Base-by-base conservation (phyloP, 2,888 invertebrate species). In the Dichetophora obliterata region DNA sequence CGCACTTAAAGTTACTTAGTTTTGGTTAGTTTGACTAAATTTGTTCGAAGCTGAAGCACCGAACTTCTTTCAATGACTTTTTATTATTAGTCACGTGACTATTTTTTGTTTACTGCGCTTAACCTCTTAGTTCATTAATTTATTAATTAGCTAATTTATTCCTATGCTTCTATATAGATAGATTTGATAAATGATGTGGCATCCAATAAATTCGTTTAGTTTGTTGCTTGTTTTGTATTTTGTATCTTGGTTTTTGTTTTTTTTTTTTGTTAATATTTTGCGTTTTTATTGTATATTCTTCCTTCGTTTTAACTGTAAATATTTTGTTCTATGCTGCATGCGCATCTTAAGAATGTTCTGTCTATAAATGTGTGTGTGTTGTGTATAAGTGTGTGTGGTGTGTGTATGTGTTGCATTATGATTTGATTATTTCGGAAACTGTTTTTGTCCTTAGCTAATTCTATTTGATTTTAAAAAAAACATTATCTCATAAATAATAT, bases 401-500 rank as follows among this genome's bases (percentile, higher is more conserved):
- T 79, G 65, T 80, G 54, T 61, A 22, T 59, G 31, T 76, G 37
- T 77, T 52, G 48, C 19, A 48, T 52, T 71, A 31, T 77, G 14
- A n/a, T 66, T 54, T 68, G 43, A 54, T 54, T 77, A 22, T 76
- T 73, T 69, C 80, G 74, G 63, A 70, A 78, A 34, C 74, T 73
- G 63, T 79, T 52, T 79, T 74, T 72, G 61, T 77, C 77, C 78
- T 77, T 84, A 83, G 85, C 84, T 88, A 86, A 86, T 86, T 87
- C 87, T 87, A 87, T 87, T 88, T 87, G 85, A 87, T 87, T 85
- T 89, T 88, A 85, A 88, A 89, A 86, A 88, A 89, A 87, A 88
- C 88, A 88, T 88, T 89, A 86, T 89, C 88, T 89, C 89, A 90
- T 88, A 90, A 89, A 88, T 89, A 90, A 86, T 89, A 90, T 88